phyloP scores from a whole-genome alignment of 1,140 invertebrate species.

The Drosophila lacertosa region DNA sequence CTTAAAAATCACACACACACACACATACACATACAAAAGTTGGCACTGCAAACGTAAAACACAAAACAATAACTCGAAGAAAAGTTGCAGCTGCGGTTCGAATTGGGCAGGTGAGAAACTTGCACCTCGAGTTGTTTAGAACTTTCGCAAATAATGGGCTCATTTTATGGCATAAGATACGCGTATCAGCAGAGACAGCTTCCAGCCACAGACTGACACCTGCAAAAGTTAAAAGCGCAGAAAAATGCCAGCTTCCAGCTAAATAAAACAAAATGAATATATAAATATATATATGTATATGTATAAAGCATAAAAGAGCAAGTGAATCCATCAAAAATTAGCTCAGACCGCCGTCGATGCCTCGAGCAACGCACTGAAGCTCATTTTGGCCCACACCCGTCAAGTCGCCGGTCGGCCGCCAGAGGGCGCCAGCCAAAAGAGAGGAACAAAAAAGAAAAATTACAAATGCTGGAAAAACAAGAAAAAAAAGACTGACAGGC shows the following conservation, averaged over 20 bases:
- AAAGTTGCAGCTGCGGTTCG: conserved; percentile 31
- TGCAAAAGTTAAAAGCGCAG: conserved; percentile 21
- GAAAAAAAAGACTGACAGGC: conserved; percentile 34
- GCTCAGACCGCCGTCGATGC: conserved; percentile 31
- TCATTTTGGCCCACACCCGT: conserved; percentile 60
- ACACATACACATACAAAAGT: too few species aligned
- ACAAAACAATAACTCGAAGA: conserved; percentile 40
- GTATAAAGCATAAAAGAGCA: conserved; percentile 25
- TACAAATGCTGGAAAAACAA: conserved; percentile 25
- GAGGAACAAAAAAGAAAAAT: conserved; percentile 9
- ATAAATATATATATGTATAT: too few species aligned
- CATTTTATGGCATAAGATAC: neutral
- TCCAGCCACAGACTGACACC: conserved; percentile 30
- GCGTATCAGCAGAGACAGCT: conserved; percentile 3
- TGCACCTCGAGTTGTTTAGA: conserved; percentile 9
- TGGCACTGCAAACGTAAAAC: conserved; percentile 28
- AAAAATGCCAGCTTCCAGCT: conserved; percentile 14
- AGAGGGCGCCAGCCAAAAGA: conserved; percentile 23
- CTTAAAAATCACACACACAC: conserved; percentile 60
- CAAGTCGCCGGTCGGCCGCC: conserved; percentile 25
- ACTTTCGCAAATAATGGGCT: conserved; percentile 10
- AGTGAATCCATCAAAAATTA: conserved; percentile 70
- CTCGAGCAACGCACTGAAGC: conserved; percentile 50
- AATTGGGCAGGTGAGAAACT: conserved; percentile 9
- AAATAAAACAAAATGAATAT: neutral